Evolutionary conservation across 2,113 vertebrate genomes (phyloP).

Genomic region (Acanthisitta chloris): DNA sequence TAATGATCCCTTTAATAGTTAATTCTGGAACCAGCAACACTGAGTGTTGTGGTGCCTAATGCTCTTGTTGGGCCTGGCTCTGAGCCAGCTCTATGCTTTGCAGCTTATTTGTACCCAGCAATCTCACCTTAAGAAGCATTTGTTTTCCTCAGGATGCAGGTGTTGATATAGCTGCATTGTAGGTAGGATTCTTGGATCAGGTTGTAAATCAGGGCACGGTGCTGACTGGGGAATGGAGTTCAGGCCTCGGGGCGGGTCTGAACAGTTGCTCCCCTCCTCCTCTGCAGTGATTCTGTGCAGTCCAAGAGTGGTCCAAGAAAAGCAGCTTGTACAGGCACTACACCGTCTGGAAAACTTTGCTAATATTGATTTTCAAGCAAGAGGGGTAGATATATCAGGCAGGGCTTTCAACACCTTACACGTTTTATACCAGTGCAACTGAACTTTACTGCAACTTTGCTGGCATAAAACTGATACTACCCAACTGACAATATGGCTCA

Average conservation of each 20-base stretch:
- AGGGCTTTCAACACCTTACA: not conserved
- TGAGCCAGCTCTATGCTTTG: not conserved
- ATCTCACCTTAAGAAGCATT: not conserved
- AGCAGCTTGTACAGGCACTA: not conserved
- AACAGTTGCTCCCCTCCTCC: not conserved
- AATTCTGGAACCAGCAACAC: not conserved
- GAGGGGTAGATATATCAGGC: not conserved
- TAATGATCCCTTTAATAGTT: constrained; percentile 46
- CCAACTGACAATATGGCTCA: not conserved
- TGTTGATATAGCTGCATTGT: constrained; percentile 53
- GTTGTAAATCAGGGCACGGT: constrained; percentile 32
- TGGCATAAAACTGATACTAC: not conserved
- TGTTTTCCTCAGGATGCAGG: constrained; percentile 28
- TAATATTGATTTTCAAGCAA: constrained; percentile 35
- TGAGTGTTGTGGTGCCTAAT: not conserved
- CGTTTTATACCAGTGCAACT: not conserved
- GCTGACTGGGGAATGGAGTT: constrained; percentile 10
- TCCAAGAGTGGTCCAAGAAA: constrained; percentile 25
- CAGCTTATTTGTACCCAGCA: not conserved
- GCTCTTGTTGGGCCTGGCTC: constrained; percentile 24
- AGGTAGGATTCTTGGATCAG: not conserved
- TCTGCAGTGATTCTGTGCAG: not conserved
- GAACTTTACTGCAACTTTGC: not conserved
- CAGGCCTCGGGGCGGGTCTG: not conserved
- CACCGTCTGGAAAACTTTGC: not conserved